Percentiles rank a stretch among this genome's conserved stretches.
Evolutionary conservation across 1,140 invertebrate genomes (phyloP).

Genomic region (Drosophila equinoxialis): DNA sequence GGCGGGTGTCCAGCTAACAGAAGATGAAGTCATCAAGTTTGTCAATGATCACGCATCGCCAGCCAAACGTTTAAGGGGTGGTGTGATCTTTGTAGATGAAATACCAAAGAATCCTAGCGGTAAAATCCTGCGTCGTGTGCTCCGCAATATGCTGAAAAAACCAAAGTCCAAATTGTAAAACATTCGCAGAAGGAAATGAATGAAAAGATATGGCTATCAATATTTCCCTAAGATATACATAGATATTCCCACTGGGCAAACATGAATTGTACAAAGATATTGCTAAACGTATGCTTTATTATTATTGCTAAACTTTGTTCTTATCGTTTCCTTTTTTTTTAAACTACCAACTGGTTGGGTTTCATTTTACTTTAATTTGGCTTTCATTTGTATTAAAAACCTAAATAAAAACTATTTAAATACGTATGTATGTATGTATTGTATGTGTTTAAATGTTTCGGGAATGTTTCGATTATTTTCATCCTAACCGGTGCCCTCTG

Average conservation of each 20-base stretch:
- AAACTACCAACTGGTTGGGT: conserved; percentile 76
- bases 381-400: conserved; percentile 68
- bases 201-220: conserved; percentile 4
- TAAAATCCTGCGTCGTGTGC: conserved; percentile 86
- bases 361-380: conserved; percentile 59
- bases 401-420: conserved; percentile 70
- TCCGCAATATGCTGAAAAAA: conserved; percentile 83
- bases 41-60: conserved; percentile 84
- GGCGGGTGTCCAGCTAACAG: conserved; percentile 82
- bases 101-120: conserved; percentile 88
- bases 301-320: conserved; percentile 71
- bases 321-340: conserved; percentile 47
- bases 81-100: conserved; percentile 86
- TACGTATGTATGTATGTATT: conserved; percentile 18
- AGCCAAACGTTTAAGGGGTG: conserved; percentile 86
- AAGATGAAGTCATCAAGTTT: conserved; percentile 84
- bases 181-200: no score
- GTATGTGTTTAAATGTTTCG: conserved; percentile 26
- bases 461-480: conserved; percentile 12
- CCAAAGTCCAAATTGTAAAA: conserved; percentile 79
- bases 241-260: neutral
- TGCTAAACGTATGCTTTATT: conserved; percentile 64
- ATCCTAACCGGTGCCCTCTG: neutral
- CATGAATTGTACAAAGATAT: conserved; percentile 59
- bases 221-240: neutral